Conservation (phyloP, 1,140 invertebrate genomes). For the Drosophila pachea region DNA sequence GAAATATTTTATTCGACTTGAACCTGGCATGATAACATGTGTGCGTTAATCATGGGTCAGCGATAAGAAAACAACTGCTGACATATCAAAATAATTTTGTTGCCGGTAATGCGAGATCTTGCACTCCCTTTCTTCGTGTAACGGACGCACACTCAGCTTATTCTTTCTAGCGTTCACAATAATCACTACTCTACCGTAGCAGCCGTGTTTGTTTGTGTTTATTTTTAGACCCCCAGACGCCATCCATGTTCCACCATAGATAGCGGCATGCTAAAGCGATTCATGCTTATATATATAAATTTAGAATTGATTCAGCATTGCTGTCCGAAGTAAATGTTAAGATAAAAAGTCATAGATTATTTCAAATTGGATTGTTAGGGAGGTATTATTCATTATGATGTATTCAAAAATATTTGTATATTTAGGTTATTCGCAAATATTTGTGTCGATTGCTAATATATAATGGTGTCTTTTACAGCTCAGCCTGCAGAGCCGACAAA, state of each 20-base stretch:
- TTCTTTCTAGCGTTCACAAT: slow-evolving; percentile 7
- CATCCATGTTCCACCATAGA: slow-evolving; percentile 28
- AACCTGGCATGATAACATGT: slow-evolving; percentile 58
- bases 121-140: slow-evolving; percentile 11
- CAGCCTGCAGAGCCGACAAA: slow-evolving; percentile 75
- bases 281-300: slow-evolving; percentile 6
- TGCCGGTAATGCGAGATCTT: slow-evolving; percentile 43
- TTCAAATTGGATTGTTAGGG: too few relatives aligned
- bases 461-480: slow-evolving; percentile 48
- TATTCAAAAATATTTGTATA: too few relatives aligned
- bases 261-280: slow-evolving; percentile 7
- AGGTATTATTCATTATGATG: too few relatives aligned
- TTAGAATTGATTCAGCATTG: slow-evolving; percentile 8
- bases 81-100: slow-evolving; percentile 44
- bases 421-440: too few relatives aligned
- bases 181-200: slow-evolving; percentile 14
- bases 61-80: slow-evolving; percentile 49
- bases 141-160: neutral
- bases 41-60: slow-evolving; percentile 49
- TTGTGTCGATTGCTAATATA: neutral
- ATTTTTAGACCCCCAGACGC: slow-evolving; percentile 42
- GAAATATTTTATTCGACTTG: slow-evolving; percentile 44
- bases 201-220: slow-evolving; percentile 46
- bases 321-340: neutral
- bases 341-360: neutral